Conservation (phyloP, 2,113 vertebrate genomes). For the Arizona elegans region DNA sequence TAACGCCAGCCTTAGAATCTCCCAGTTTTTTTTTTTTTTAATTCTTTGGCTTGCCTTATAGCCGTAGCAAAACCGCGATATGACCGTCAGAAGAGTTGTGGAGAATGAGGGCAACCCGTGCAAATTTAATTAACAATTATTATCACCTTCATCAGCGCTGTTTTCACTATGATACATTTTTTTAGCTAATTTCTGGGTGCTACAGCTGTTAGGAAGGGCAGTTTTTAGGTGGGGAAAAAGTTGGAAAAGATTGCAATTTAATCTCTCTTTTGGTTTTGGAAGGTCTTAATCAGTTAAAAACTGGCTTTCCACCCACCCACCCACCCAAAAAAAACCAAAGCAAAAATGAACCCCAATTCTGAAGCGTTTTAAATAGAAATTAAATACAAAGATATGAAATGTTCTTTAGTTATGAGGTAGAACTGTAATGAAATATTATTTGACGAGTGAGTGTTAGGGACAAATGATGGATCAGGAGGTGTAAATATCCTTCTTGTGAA, state of each 20-base stretch:
- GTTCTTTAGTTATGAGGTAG: background rate
- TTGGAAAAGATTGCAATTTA: conserved; percentile 37
- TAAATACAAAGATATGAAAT: background rate
- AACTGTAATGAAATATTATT: background rate
- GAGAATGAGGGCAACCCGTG: background rate
- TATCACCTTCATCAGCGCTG: background rate
- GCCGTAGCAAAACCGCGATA: conserved; percentile 37
- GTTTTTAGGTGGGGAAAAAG: conserved; percentile 39
- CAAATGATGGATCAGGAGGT: too few species aligned
- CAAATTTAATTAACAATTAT: background rate
- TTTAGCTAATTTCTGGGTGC: conserved; percentile 36
- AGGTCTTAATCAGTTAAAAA: conserved; percentile 26
- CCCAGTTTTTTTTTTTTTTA: background rate
- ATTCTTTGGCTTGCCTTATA: background rate
- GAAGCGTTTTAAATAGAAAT: background rate
- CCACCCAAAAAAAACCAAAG: background rate
- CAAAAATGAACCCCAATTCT: background rate
- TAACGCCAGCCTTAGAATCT: conserved; percentile 41
- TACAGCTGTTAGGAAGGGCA: conserved; percentile 23
- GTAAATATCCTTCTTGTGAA: background rate
- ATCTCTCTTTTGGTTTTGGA: background rate
- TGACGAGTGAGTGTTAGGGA: too few species aligned
- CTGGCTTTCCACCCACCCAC: background rate
- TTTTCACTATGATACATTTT: background rate
- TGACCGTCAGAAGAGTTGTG: background rate